Base-by-base conservation (phyloP, 2,797 vertebrate genomes). In the Nasua narica region DNA sequence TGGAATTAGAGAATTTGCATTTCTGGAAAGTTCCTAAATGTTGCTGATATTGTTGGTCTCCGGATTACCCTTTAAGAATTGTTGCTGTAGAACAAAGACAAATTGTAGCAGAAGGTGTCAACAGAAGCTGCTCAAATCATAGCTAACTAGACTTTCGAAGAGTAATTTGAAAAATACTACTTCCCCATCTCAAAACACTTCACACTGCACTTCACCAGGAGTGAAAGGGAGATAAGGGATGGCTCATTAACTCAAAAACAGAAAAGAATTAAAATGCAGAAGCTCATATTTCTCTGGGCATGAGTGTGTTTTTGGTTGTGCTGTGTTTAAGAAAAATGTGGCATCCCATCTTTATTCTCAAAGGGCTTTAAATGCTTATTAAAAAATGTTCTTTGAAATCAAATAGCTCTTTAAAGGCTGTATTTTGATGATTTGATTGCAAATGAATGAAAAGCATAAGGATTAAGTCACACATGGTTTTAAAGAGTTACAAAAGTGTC, bases 371-470 rank as follows among this genome's bases (percentile, higher is more conserved):
- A 97, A 95, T 96, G 95, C 98, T 98, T 98, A 97, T 97, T 98
- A 48, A 81, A 97, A 97, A 97, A 94, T 93, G 93, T 94, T 96
- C 95, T 97, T 98, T 98, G 98, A 98, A 98, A 98, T 97, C 94
- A 97, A 98, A 98, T 98, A 98, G 96, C 93, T 95, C 97, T 98
- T 97, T 97, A 98, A 97, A 97, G 95, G 50, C 96, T 97, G 87
- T 95, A 97, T 97, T 98, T 96, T 97, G 93, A 97, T 97, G 96
- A 97, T 96, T 96, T 98, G 97, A 96, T 96, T 97, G 93, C 97
- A 97, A 97, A 97, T 98, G 97, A 98, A 98, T 98, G 96, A 97
- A 97, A 98, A 97, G 93, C 98, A 98, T 93, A 97, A 96, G 97
- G 94, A 97, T 84, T 93, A 97, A 97, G 97, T 97, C 98, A 98